Conservation (phyloP, 2,113 vertebrate genomes). For the Oostethus manadensis region DNA sequence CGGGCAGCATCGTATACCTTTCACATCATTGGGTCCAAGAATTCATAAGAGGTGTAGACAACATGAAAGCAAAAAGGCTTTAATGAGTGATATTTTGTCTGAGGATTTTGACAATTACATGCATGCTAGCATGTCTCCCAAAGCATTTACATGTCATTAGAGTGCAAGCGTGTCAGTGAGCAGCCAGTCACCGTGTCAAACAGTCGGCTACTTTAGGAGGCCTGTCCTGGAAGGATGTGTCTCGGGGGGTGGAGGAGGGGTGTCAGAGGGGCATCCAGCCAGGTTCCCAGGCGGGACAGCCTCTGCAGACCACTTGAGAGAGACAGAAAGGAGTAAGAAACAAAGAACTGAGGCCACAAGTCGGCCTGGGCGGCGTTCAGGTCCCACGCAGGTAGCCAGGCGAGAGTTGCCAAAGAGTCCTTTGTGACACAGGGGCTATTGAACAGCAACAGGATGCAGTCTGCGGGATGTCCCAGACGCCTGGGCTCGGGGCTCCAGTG, state of each 20-base stretch:
- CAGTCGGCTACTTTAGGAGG: constrained; percentile 47
- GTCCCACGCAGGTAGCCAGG: constrained; percentile 67
- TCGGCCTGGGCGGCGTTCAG: constrained; percentile 58
- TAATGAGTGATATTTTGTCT: too few species aligned
- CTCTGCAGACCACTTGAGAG: constrained; percentile 62
- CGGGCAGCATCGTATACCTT: too few species aligned
- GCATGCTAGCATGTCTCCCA: too few species aligned
- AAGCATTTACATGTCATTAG: constrained; percentile 32
- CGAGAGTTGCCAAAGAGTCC: constrained; percentile 58
- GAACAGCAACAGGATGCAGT: constrained; percentile 67
- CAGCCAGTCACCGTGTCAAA: constrained; percentile 39
- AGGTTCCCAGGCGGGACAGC: constrained; percentile 65
- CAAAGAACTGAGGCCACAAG: constrained; percentile 59
- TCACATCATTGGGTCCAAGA: too few species aligned
- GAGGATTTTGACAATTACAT: too few species aligned
- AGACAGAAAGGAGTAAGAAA: constrained; percentile 30
- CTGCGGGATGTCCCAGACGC: constrained; percentile 64
- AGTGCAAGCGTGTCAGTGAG: constrained; percentile 34
- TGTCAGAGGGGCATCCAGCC: constrained; percentile 51
- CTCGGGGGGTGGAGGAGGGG: background rate
- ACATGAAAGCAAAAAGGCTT: too few species aligned
- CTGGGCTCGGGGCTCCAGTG: constrained; percentile 61
- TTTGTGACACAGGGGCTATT: constrained; percentile 67
- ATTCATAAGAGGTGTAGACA: too few species aligned
- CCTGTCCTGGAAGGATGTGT: constrained; percentile 22